Base-by-base conservation (phyloP, 1,140 invertebrate species). In the Camponotus floridanus region DNA sequence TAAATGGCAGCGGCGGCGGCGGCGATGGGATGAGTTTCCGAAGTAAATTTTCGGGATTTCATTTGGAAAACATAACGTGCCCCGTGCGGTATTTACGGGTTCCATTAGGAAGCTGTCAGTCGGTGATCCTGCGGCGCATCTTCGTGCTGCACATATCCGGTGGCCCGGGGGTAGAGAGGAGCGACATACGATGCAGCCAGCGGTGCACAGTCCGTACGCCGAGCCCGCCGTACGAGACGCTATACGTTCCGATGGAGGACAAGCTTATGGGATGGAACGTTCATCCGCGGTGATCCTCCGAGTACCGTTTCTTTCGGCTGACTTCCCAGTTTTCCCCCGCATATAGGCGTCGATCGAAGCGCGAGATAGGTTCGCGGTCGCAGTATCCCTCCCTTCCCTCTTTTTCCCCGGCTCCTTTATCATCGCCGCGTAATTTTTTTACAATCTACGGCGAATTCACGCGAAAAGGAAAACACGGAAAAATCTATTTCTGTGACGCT, bases 81-180 rank as follows among this genome's bases (percentile, higher is more conserved):
- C 93, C 92, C 91, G 92, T 91, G 91, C 91, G 91, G 92, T 95
- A 94, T 95, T 95, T 95, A 95, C 93, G 93, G 92, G 91, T 95
- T 95, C 94, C 94, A 95, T 95, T 95, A 95, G 93, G 93, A 93
- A 94, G 86, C 94, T 95, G 94, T 95, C 94, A 95, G 93, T 88
- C 91, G 88, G 93, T 93, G 94, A 95, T 95, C 94, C 94, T 86
- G 90, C 91, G 92, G 67, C 86, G 87, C 89, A 86, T 90, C 90
- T 92, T 92, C 91, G 90, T 92, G 91, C 91, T 86, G 88, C 73
- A 62, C 79, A 68, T 83, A 83, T 83, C 79, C 51, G 39, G 86
- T 57, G 21, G 3, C 76, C 21, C n/a, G 78, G 45, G 42, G 36
- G 70, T 59, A 85, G 86, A 83, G 86, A 57, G 39, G 73, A 84